Conservation (phyloP, 2,888 invertebrate species). For the Agapostemon virescens region DNA sequence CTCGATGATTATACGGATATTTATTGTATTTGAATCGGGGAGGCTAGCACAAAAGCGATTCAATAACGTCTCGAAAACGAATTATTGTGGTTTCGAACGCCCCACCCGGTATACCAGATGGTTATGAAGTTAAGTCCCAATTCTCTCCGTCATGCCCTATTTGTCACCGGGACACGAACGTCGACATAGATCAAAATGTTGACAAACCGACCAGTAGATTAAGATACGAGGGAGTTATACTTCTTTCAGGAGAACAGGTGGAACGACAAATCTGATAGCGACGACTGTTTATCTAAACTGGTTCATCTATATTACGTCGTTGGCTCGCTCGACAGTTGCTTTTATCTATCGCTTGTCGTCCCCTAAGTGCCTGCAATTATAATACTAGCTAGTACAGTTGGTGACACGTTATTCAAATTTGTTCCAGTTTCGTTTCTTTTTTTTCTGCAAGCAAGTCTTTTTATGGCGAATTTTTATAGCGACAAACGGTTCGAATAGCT, state of each 20-base stretch:
- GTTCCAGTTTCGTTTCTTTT: neutral
- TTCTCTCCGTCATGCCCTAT: neutral
- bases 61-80: too few relatives aligned
- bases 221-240: conserved; percentile 39
- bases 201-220: conserved; percentile 42
- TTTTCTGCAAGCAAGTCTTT: neutral
- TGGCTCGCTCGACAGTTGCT: conserved; percentile 28
- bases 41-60: too few relatives aligned
- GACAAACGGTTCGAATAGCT: too few relatives aligned
- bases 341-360: conserved; percentile 40
- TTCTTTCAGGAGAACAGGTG: conserved; percentile 40
- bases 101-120: too few relatives aligned
- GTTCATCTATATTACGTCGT: conserved; percentile 56
- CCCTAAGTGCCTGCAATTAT: conserved; percentile 7
- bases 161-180: conserved; percentile 16
- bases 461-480: neutral
- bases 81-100: too few relatives aligned
- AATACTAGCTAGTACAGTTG: neutral
- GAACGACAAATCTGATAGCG: conserved; percentile 44
- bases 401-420: conserved; percentile 20
- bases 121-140: neutral
- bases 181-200: conserved; percentile 33
- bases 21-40: too few relatives aligned
- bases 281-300: conserved; percentile 46
- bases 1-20: too few relatives aligned